These are phyloP conservation scores for Chelon labrosus DNA, from an alignment of 2,797 vertebrate species.

Conservation along the genomic window DNA sequence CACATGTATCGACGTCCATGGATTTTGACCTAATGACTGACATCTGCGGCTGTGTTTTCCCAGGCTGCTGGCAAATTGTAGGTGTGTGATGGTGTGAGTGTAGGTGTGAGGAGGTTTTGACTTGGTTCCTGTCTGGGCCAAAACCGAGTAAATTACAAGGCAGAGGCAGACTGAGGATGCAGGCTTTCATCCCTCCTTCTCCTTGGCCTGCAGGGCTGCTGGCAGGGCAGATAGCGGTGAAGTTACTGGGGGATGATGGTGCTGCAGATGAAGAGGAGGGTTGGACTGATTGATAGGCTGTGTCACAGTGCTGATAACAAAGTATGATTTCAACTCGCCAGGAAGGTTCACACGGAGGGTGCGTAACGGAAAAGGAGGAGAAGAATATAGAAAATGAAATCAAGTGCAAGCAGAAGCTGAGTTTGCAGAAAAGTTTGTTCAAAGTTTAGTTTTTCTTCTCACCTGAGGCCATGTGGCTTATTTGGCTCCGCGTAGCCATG, in stretches of 20 bases:
- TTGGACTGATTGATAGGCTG: conserved; percentile 47
- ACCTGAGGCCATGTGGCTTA: conserved; percentile 36
- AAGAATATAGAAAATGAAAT: background rate
- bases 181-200: conserved; percentile 56
- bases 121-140: conserved; percentile 75
- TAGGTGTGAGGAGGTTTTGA: conserved; percentile 53
- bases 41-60: conserved; percentile 68
- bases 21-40: conserved; percentile 51
- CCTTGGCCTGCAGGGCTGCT: conserved; percentile 56
- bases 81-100: conserved; percentile 67
- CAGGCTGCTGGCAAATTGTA: conserved; percentile 72
- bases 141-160: conserved; percentile 75
- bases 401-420: background rate
- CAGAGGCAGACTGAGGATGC: conserved; percentile 61
- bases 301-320: conserved; percentile 38
- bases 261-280: conserved; percentile 42
- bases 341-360: conserved; percentile 24
- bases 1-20: background rate
- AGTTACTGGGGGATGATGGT: conserved; percentile 47
- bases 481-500: conserved; percentile 7
- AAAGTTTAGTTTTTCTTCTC: conserved; percentile 25
- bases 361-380: background rate
- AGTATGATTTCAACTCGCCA: conserved; percentile 19
- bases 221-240: conserved; percentile 44
- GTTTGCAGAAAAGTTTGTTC: background rate